Base-by-base conservation (phyloP, 1,140 invertebrate species). In the Acromyrmex heyeri region DNA sequence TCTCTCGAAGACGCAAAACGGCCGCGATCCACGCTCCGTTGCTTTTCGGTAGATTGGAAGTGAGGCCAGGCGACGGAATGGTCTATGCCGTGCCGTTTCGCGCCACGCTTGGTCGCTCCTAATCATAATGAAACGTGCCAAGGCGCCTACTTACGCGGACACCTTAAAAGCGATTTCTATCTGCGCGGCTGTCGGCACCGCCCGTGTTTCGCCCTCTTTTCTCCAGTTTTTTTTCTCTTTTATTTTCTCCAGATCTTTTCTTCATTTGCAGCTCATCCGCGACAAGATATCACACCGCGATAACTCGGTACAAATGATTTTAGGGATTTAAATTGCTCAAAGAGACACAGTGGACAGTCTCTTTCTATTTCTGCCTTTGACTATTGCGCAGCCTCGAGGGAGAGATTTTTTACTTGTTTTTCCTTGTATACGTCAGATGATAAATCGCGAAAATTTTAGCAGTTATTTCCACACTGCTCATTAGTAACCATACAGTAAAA, bases 91-190 rank as follows among this genome's bases (percentile, higher is more conserved):
- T 72, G 64, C 86, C 79, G 87, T 85, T 85, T 90, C 86, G 88
- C 75, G 91, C 87, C 92, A 95, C 95, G 94, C 92, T 95, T 93
- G 92, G 91, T 91, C 93, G 94, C 93, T 88, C 91, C 93, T 95
- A 94, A 95, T 95, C 93, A 93, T 93, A 95, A 95, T 95, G 93
- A 93, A 95, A 95, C 93, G 93, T 94, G 93, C 94, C 94, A 95
- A 95, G 94, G 94, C 94, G 92, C 85, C 90, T 64, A 92, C 91
- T 92, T 91, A 87, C 87, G 87, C 91, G 91, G 85, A 92, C 92
- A 93, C 90, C 93, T 92, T 87, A 89, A 88, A 92, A 91, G 91
- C 92, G 94, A 95, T 95, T 94, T 94, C 93, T 94, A 94, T 94
- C 94, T 91, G 34, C 76, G 69, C 83, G 75, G 81, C 72, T 67